Evolutionary conservation across 2,888 invertebrate genomes (phyloP), one percentile per base, ranked within the genome.

Genomic region (Elgonia sp.): DNA sequence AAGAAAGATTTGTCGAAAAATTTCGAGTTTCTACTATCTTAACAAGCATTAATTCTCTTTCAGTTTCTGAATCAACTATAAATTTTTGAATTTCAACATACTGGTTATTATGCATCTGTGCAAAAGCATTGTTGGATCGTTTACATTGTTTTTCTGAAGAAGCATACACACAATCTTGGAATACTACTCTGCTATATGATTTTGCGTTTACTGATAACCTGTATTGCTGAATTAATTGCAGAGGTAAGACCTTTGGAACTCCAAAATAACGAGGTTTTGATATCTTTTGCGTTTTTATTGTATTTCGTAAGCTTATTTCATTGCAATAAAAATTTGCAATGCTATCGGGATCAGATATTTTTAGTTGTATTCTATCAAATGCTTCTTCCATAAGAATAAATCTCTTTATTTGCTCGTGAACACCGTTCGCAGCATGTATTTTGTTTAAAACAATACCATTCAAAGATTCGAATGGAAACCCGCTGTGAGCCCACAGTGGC

Each of bases 381-480:
- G 77, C 65, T 9, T 10, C 0, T 63, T 77, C 39, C 65, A 65
- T 77, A 0, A 77, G 9, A 14, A 65, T 16, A 65, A 18, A 65
- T 20, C 77, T 9, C 65, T 65, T 76, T 10, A 86, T 77, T 86
- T 86, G 86, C 4, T 76, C 76, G 9, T 65, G 46, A 29, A 87
- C 75, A 6, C 83, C 83, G 3, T 83, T 87, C 1, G 77, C 86
- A 5, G 86, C 76, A 37, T 82, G 77, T 18, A 82, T 67, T 37
- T 60, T 42, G 39, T 77, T 84, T 12, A 79, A n/a, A 16, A 87
- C n/a, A 18, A 67, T 39, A 42, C 69, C 65, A 62, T 85, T 88
- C 12, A 46, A 63, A 60, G 70, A 53, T 60, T 89, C 86, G 12
- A 77, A 77, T 18, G 65, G 65, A 77, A 53, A 65, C 0, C 76